Conservation (phyloP, 2,888 invertebrate species). For the Cryptosula pallasiana region DNA sequence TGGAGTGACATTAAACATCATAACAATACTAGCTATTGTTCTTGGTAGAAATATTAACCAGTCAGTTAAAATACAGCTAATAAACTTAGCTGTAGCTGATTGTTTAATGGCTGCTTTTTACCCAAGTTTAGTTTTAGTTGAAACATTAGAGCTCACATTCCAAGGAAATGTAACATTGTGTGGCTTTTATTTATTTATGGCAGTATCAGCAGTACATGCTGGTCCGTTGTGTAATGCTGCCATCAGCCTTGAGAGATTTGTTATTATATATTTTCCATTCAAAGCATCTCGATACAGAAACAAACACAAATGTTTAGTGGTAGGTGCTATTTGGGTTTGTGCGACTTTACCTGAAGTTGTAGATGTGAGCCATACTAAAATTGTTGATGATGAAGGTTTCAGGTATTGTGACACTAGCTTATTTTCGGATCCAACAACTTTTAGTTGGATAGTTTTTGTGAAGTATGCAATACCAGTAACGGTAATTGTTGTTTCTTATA, state of each 20-base stretch:
- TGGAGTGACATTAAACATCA: not conserved
- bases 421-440: not conserved
- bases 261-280: not conserved
- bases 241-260: not conserved
- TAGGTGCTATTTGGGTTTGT: not conserved
- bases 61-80: not conserved
- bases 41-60: not conserved
- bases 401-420: not conserved
- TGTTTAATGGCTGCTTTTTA: not conserved
- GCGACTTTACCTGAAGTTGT: not conserved
- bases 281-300: not conserved
- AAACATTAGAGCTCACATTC: not conserved
- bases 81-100: not conserved
- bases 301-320: not conserved
- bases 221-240: not conserved
- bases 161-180: not conserved
- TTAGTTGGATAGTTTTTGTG: not conserved
- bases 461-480: not conserved
- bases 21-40: not conserved
- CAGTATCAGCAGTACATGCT: not conserved
- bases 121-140: not conserved
- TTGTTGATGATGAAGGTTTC: not conserved
- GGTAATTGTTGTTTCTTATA: not conserved
- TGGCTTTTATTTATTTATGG: not conserved
- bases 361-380: not conserved